These are phyloP conservation scores for Parotocinclus haroldoi DNA, from an alignment of 2,797 vertebrate species.

Conservation along the genomic window DNA sequence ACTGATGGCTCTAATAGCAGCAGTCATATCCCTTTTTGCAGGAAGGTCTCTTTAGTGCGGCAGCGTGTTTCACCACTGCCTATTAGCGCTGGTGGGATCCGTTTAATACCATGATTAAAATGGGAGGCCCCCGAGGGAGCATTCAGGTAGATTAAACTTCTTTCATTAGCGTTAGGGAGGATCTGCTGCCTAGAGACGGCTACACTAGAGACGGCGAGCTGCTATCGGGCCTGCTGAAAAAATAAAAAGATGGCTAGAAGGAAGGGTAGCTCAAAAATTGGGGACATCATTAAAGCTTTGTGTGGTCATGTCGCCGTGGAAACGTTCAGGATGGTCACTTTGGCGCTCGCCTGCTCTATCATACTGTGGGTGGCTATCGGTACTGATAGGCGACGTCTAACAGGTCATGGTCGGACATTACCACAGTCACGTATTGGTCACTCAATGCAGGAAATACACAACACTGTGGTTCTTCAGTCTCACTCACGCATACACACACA, in stretches of 20 bases:
- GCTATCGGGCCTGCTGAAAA: conserved; percentile 19
- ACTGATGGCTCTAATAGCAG: conserved; percentile 43
- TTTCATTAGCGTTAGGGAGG: conserved; percentile 59
- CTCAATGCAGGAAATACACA: no score
- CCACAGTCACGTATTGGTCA: no score
- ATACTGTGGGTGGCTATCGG: no score
- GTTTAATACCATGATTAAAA: conserved; percentile 65
- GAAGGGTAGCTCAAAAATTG: no score
- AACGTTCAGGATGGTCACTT: no score
- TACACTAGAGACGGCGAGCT: conserved; percentile 43
- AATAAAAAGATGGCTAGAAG: neutral
- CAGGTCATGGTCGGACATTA: no score
- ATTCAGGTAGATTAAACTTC: conserved; percentile 67
- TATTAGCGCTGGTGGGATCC: conserved; percentile 48
- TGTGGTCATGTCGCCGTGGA: no score
- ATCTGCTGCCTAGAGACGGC: conserved; percentile 42
- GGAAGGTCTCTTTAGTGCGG: conserved; percentile 37
- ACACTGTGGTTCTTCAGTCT: no score
- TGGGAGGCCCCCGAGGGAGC: conserved; percentile 56
- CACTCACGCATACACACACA: no score
- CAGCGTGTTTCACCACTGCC: conserved; percentile 42
- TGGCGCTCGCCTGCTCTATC: no score
- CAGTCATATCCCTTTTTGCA: conserved; percentile 36
- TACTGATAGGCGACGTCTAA: no score
- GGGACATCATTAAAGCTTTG: no score